These are phyloP conservation scores for Aphidius ervi DNA, from an alignment of 1,140 invertebrate species.

Conservation along the genomic window DNA sequence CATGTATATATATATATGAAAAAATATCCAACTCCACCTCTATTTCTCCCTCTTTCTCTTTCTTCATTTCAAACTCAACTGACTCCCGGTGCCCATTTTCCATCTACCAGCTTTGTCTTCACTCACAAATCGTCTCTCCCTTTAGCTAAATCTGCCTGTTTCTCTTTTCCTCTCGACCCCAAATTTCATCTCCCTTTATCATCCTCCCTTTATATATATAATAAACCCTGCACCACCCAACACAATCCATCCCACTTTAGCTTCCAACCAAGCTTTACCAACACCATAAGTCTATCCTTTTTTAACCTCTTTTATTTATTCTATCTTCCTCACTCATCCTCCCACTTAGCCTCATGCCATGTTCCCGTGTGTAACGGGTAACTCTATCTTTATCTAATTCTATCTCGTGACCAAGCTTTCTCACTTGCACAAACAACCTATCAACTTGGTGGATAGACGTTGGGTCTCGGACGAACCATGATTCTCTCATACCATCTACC, in stretches of 20 bases:
- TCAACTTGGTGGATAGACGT: slow-evolving; percentile 54
- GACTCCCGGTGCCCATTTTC: slow-evolving; percentile 9
- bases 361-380: slow-evolving; percentile 25
- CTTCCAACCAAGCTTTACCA: neutral
- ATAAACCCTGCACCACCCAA: slow-evolving; percentile 2
- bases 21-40: slow-evolving; percentile 8
- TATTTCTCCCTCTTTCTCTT: slow-evolving; percentile 10
- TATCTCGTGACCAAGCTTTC: slow-evolving; percentile 46
- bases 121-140: slow-evolving; percentile 6
- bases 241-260: neutral
- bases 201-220: neutral
- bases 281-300: slow-evolving; percentile 3
- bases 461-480: slow-evolving; percentile 40
- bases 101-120: slow-evolving; percentile 11
- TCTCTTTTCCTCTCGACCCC: slow-evolving; percentile 1
- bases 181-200: neutral
- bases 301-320: slow-evolving; percentile 5
- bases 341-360: slow-evolving; percentile 13
- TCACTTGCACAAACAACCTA: slow-evolving; percentile 52
- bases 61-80: slow-evolving; percentile 8
- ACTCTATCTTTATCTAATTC: slow-evolving; percentile 48
- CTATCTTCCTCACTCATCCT: slow-evolving; percentile 16
- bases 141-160: slow-evolving; percentile 1
- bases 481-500: slow-evolving; percentile 51
- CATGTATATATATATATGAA: neutral